Evolutionary conservation across 2,113 vertebrate genomes (phyloP), one percentile per base, ranked within the genome.

Genomic region (Heptranchias perlo): DNA sequence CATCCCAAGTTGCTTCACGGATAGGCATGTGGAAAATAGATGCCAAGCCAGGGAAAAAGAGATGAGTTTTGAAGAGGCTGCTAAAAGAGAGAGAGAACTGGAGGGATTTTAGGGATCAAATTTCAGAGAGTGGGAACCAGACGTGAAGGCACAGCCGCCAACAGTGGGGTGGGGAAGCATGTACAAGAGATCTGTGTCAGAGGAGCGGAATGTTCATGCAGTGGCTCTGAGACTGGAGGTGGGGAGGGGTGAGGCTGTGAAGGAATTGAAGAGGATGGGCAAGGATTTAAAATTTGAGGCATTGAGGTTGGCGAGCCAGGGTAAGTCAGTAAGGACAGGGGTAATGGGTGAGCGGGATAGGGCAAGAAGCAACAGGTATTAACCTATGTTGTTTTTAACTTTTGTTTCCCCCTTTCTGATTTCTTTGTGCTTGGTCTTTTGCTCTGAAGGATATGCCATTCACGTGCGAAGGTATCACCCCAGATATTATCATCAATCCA

Each of bases 401-500:
- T 23, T 62, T 93, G 44, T 2, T 0, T 31, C 21, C 61, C 39
- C 28, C 21, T 67, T 16, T 16, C 3, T 64, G 31, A 94, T 23
- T 67, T 44, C 11, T 31, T 73, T 47, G 14, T n/a, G 14, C n/a
- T 61, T 61, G 31, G 3, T 61, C 96, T 96, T 96, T 96, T 61
- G 35, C 96, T 82, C 92, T 97, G 14, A 96, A 99, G 99, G 99
- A 99, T 96, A 99, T 99, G 99, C 99, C 99, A 5, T 99, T 99
- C 96, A 99, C 99, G 0, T 99, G 99, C 96, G 99, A 99, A 97
- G 99, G 99, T 49, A 99, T 99, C 97, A 99, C 99, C 0, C 99
- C 99, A 1, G 99, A 99, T 96, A 99, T 99, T 96, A 99, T 99
- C 97, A 99, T 99, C 97, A 99, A 99, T 96, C 99, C 99, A 13